phyloP scores from a whole-genome alignment of 2,113 vertebrate genomes.

The Dipodomys spectabilis region DNA sequence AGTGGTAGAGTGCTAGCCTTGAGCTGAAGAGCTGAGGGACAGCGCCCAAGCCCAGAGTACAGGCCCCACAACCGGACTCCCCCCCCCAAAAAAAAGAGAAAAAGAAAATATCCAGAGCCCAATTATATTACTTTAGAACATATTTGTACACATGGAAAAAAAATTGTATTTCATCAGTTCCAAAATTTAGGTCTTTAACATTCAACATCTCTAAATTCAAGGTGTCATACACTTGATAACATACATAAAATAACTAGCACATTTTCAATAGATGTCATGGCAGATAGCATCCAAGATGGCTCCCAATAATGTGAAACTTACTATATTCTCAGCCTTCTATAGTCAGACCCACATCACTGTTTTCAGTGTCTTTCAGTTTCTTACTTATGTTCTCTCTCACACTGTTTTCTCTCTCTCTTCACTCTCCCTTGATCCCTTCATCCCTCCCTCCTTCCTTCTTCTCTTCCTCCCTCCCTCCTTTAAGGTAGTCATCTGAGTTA shows the following conservation, averaged over 20 bases:
- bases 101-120: background rate
- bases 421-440: background rate
- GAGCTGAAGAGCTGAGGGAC: too few relatives aligned
- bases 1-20: too few relatives aligned
- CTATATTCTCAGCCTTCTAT: background rate
- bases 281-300: background rate
- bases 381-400: too few relatives aligned
- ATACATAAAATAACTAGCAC: background rate
- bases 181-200: background rate
- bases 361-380: too few relatives aligned
- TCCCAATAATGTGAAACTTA: background rate
- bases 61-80: too few relatives aligned
- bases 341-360: background rate
- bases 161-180: background rate
- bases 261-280: background rate
- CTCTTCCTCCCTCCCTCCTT: too few relatives aligned
- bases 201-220: constrained; percentile 3
- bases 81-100: constrained; percentile 46
- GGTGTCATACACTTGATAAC: background rate
- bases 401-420: background rate
- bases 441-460: too few relatives aligned
- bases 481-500: too few relatives aligned
- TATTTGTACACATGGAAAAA: background rate
- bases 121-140: constrained; percentile 44
- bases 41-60: too few relatives aligned